Conservation (phyloP, 2,113 vertebrate genomes). For the Symphodus melops region DNA sequence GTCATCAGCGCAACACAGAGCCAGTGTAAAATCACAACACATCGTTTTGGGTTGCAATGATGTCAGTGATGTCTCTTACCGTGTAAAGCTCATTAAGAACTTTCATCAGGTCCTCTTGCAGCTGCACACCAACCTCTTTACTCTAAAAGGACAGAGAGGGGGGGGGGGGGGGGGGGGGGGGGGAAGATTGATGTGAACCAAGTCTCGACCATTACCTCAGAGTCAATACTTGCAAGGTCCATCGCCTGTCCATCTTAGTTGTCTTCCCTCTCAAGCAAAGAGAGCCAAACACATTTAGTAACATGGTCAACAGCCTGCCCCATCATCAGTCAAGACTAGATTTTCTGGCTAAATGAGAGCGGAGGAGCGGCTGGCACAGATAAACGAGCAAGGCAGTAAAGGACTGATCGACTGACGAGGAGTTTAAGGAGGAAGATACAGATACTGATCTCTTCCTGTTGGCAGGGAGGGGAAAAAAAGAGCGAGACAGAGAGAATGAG, state of each 20-base stretch:
- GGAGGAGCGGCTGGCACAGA: slow-evolving; percentile 39
- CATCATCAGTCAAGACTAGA: slow-evolving; percentile 42
- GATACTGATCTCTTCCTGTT: slow-evolving; percentile 38
- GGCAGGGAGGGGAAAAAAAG: slow-evolving; percentile 1
- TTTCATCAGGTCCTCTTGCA: slow-evolving; percentile 98
- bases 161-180: no score
- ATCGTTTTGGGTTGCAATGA: not conserved
- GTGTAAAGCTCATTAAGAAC: slow-evolving; percentile 97
- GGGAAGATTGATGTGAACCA: slow-evolving; percentile 8
- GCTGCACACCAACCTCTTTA: slow-evolving; percentile 96
- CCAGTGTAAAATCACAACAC: not conserved
- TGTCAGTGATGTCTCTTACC: slow-evolving; percentile 81
- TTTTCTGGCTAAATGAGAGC: slow-evolving; percentile 20
- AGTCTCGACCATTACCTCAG: slow-evolving; percentile 1
- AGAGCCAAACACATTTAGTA: slow-evolving; percentile 15
- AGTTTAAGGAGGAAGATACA: slow-evolving; percentile 17
- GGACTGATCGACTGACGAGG: slow-evolving; percentile 53
- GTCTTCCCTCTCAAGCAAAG: slow-evolving; percentile 4
- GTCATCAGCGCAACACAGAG: not conserved
- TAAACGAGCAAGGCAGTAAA: slow-evolving; percentile 36
- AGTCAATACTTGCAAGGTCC: not conserved
- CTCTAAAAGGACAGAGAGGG: slow-evolving; percentile 86
- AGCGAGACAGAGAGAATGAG: slow-evolving; percentile 17
- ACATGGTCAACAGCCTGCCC: slow-evolving; percentile 19
- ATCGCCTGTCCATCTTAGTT: not conserved